Percentiles rank a stretch among this genome's conserved stretches.
Conservation (phyloP, 2,113 vertebrate species). For the Vulpes ferrilata region DNA sequence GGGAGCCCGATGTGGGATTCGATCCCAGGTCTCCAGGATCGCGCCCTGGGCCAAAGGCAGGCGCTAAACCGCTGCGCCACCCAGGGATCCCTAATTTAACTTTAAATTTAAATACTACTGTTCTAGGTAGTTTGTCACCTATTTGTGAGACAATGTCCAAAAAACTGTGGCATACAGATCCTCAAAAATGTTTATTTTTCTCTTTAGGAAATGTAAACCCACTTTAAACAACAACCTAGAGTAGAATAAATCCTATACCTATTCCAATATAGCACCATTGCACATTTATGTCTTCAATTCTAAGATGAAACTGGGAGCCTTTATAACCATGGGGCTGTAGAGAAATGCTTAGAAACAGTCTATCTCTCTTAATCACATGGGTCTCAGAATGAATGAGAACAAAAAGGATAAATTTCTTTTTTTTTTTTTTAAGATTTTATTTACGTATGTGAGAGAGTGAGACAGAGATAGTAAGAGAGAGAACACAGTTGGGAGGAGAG, state of each 20-base stretch:
- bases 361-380: too few species aligned
- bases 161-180: not conserved
- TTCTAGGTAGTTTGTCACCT: not conserved
- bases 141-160: not conserved
- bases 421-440: too few species aligned
- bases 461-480: too few species aligned
- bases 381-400: too few species aligned
- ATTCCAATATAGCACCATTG: not conserved
- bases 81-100: too few species aligned
- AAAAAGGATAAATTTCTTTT: not conserved
- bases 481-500: too few species aligned
- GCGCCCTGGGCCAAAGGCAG: too few species aligned
- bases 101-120: slow-evolving; percentile 1
- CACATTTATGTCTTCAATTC: not conserved
- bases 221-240: not conserved
- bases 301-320: not conserved
- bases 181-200: not conserved
- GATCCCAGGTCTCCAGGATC: too few species aligned
- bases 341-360: not conserved
- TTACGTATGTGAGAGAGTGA: too few species aligned
- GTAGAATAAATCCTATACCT: not conserved
- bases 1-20: too few species aligned
- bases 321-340: not conserved
- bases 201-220: not conserved
- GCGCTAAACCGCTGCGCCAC: too few species aligned